These are phyloP conservation scores for Microplitis deprimator DNA, from an alignment of 2,888 invertebrate species.

Conservation along the genomic window DNA sequence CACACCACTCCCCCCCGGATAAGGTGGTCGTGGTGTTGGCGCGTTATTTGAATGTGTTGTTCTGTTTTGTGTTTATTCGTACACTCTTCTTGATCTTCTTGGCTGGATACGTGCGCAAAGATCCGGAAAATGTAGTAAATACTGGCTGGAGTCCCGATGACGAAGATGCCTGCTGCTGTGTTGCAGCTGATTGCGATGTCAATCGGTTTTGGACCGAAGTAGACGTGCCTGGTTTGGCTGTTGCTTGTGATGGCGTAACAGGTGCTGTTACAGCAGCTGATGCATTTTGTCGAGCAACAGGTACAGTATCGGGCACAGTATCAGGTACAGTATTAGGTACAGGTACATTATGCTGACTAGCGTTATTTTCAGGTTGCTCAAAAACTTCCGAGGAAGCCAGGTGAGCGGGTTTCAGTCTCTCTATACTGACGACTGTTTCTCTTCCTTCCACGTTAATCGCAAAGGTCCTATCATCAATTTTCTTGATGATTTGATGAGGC, in stretches of 20 bases:
- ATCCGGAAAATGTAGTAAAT: background rate
- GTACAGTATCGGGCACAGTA: background rate
- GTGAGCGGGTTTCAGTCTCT: conserved; percentile 3
- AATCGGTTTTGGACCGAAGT: too few relatives aligned
- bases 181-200: background rate
- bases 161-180: background rate
- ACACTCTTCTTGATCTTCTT: background rate
- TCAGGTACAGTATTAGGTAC: background rate
- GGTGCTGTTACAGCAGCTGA: too few relatives aligned
- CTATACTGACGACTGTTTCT: conserved; percentile 38
- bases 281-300: background rate
- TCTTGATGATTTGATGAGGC: conserved; percentile 34
- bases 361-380: background rate
- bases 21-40: background rate
- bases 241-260: too few relatives aligned
- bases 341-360: background rate
- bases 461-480: conserved; percentile 32
- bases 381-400: conserved; percentile 1
- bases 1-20: background rate
- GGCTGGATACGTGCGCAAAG: background rate
- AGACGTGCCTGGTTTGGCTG: too few relatives aligned
- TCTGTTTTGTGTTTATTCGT: too few relatives aligned
- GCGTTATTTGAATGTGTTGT: background rate
- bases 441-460: conserved; percentile 25
- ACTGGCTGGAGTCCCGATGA: background rate